Evolutionary conservation across 2,888 invertebrate genomes (phyloP), one percentile per base, ranked within the genome.

Genomic region (Meiosimyza decipiens): DNA sequence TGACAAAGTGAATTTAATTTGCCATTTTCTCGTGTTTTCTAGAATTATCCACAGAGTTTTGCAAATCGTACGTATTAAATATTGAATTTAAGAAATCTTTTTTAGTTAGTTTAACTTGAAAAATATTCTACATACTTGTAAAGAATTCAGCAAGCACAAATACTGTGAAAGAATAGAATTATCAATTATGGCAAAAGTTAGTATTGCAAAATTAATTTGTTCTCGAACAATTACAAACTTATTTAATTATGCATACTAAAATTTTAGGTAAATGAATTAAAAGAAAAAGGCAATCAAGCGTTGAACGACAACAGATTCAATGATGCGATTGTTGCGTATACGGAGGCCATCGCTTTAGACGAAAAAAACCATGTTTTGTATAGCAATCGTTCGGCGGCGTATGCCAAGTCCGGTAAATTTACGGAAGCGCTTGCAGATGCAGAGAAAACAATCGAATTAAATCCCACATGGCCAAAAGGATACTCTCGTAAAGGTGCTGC

Each of bases 301-400:
- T 88, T 97, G 79, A 90, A 93, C 75, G 91, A 91, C 15, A 93
- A 93, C 66, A 92, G 94, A 72, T 92, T 91, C 77, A 91, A 92
- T 11, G 94, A 94, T 77, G 97, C 97, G 0, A 89, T 96, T 68
- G 90, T 91, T 77, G 90, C 87, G 79, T 97, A 97, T 83, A 91
- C 94, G 3, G 91, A 94, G 81, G 97, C 95, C 6, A 95, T 97
- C 76, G 88, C 89, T 15, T 85, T 96, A 74, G 96, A 97, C 84
- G 89, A 89, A 0, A 90, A 89, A 52, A 97, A 97, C 88, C 95
- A 96, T 89, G 95, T 97, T 83, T 89, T 97, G 33, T 97, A 90
- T 82, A 97, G 96, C 80, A 97, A 97, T 87, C 91, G 97, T 71
- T 97, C 97, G 1, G 97, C 97, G 7, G 97, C 97, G 7, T 92